Base-by-base conservation (phyloP, 1,140 invertebrate genomes). In the Hylyphantes graminicola region DNA sequence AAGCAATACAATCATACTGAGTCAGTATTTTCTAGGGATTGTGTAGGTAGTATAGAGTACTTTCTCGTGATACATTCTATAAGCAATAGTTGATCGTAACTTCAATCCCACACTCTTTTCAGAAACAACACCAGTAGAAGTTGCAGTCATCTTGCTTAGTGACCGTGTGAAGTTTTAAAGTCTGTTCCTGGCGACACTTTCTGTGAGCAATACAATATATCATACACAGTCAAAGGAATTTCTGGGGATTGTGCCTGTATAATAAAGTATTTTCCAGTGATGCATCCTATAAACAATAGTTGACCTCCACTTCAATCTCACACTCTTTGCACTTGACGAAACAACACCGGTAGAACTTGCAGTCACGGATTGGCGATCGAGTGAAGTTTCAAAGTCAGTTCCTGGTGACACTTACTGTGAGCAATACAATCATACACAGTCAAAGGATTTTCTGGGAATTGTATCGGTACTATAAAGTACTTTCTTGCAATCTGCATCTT, bases 341-440 rank as follows among this genome's bases (percentile, higher is more conserved):
- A 89, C 97, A 98, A 90, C 97, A 98, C 96, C 96, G 98, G 87
- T 96, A 94, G 89, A 98, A 98, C 89, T 97, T 97, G 92, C 97
- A 98, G 79, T 96, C 92, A 89, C 97, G 35, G n/a, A n/a, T n/a
- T 35, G 35, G 35, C 5, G 35, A 35, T 35, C 35, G 35, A 35
- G 35, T 35, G 35, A 35, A 35, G 35, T 35, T 35, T 35, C n/a
- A n/a, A n/a, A n/a, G n/a, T n/a, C n/a, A n/a, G n/a, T n/a, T n/a
- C n/a, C n/a, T n/a, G n/a, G n/a, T n/a, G n/a, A n/a, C n/a, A n/a
- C n/a, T n/a, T n/a, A n/a, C n/a, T 35, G 35, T 35, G 1, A 35
- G 35, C 35, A 35, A 35, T 35, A 35, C 35, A 35, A 35, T 35
- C 35, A 35, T 35, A 35, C 35, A 35, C 35, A 35, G 5, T 35